Base-by-base conservation (phyloP, 2,888 invertebrate genomes). In the Philonicus albiceps region DNA sequence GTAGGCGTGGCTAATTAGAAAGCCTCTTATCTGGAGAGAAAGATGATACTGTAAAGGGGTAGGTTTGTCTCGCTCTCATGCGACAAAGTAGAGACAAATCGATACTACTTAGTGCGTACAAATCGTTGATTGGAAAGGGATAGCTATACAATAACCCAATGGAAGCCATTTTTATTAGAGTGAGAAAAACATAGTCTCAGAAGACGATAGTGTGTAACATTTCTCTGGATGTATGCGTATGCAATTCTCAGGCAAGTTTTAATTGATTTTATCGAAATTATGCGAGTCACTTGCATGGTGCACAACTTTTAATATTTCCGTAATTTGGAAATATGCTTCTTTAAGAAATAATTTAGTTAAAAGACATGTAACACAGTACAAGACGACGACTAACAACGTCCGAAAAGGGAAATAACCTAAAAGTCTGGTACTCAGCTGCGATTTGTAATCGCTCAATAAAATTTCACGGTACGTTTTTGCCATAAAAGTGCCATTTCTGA, bases 151-250 rank as follows among this genome's bases (percentile, higher is more conserved):
- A 34, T 6, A 19, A 1, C 22, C 43, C 2, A 7, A 3, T 27
- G 84, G 84, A 84, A 73, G 84, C 84, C 84, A 90, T 90, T 91
- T 49, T 43, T 80, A 72, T 27, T 80, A 53, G 81, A 86, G 22
- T 16, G 80, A 87, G 88, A 87, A 83, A 88, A 91, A 91, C 91
- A 91, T 91, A 91, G 27, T 37, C 40, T 8, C 43, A 7, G 0
- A 43, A 76, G 27, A 6, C 37, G 13, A 30, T 19, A 40, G 84
- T 22, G 31, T 84, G 40, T 43, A 5, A 30, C 31, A 11, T 11
- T 43, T 43, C 13, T 43, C 73, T n/a, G 27, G 3, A 7, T 83
- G 53, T 30, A 55, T 83, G 19, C n/a, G 64, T 83, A 8, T 64
- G 49, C 27, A 78, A 53, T 83, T 83, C 13, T 3, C 31, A 8